Evolutionary conservation across 2,113 vertebrate genomes (phyloP), one percentile per base, ranked within the genome.

Genomic region (Promerops cafer): DNA sequence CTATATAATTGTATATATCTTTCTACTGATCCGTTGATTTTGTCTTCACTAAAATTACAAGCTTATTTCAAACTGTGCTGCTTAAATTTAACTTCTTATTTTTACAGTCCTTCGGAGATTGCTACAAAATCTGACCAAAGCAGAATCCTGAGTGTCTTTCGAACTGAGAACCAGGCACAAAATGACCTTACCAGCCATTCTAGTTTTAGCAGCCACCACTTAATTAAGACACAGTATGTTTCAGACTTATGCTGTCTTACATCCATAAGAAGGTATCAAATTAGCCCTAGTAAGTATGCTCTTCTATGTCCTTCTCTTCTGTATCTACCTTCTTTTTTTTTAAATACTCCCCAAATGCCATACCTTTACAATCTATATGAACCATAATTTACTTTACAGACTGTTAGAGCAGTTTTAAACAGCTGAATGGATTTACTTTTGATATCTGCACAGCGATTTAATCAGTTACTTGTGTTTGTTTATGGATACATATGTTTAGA

Each of bases 381-480:
- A 68, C 19, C 16, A 63, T 63, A 87, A 91, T 83, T 93, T 91
- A 77, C 53, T 94, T 78, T 69, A 78, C 57, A 91, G 39, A 65
- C 8, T 1, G 49, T 61, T 93, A 65, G 15, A 87, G 39, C 20
- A 74, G 68, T 80, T 81, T 93, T 66, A 94, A 93, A 82, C 57
- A 83, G 60, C 47, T 92, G 64, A 96, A 92, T 33, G 77, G 87
- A 88, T 85, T 90, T 83, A 81, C 71, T 93, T 93, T 70, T 64
- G 87, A 71, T 86, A 83, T 54, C 75, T 3, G 18, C 47, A 74
- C 24, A 81, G 69, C 65, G 68, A 92, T 94, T 91, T 78, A 69
- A 85, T 93, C 80, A 45, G 93, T 89, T 93, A 87, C 61, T 90
- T 64, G 24, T 89, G 64, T 92, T 94, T 91, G 64, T 87, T 95